Base-by-base conservation (phyloP, 2,113 vertebrate genomes). In the Sprattus sprattus region DNA sequence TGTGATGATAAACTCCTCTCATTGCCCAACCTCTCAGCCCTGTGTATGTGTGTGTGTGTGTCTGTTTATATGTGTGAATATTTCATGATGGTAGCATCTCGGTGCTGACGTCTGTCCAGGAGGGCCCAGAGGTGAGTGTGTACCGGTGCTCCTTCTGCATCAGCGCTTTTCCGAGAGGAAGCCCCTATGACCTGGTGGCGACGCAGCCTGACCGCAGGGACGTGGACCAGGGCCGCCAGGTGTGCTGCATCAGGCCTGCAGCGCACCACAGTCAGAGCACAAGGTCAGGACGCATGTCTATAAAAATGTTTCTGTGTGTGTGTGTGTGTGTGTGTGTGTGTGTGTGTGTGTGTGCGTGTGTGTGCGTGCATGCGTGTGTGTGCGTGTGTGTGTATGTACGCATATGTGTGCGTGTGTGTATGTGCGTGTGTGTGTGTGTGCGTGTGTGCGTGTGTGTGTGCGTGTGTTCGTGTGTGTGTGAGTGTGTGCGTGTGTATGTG, bases 231-330 rank as follows among this genome's bases (percentile, higher is more conserved):
- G 28, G 89, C 87, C 90, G 84, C 88, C 91, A 91, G 90, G 92
- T 92, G 89, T 86, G 11, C 45, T 28, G 89, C 87, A 84, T 91
- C 89, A 92, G 91, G 94, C 71, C 0, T 28, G 71, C 25, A 3
- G 10, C 25, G 39, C 28, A 16, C n/a, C 20, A 92, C 91, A 91
- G 86, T 88, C 87, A 88, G 86, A 91, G 81, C 46, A 57, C 91
- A 93, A 94, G 94, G 95, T 93, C 93, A 88, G 85, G 81, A 32
- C 32, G 2, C 13, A 3, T 39, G 71, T 16, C 11, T 39, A 10
- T 39, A 32, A 39, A 78, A 71, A 71, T 71, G 64, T n/a, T 67
- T 2, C 64, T 60, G 45, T 78, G 86, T 85, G 89, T 81, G 87
- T 85, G 52, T 83, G 25, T 88, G 89, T 91, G 28, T 78, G 71